phyloP scores from a whole-genome alignment of 2,797 vertebrate species.

The Threskiornis aethiopicus region DNA sequence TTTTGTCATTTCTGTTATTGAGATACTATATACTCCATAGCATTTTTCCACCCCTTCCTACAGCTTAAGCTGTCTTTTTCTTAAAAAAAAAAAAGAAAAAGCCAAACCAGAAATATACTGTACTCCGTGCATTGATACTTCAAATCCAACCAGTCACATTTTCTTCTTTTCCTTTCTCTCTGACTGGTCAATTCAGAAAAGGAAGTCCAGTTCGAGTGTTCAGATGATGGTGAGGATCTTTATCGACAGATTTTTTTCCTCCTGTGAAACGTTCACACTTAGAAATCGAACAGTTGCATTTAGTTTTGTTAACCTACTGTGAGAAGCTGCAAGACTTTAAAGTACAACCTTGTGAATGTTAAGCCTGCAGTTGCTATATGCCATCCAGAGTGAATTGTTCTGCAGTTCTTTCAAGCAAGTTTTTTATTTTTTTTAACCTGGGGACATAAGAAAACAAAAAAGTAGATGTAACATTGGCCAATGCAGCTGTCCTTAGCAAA shows the following conservation, averaged over 20 bases:
- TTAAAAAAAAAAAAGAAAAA: neutral
- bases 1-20: neutral
- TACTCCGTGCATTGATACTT: slow-evolving; percentile 62
- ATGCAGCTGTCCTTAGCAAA: slow-evolving; percentile 7
- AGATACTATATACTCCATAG: neutral
- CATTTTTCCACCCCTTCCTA: neutral
- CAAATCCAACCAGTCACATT: slow-evolving; percentile 63
- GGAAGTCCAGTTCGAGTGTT: slow-evolving; percentile 82
- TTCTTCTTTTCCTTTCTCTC: slow-evolving; percentile 76
- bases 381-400: slow-evolving; percentile 15
- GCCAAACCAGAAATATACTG: slow-evolving; percentile 38
- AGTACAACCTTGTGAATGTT: slow-evolving; percentile 28
- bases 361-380: slow-evolving; percentile 8
- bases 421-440: neutral
- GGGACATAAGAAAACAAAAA: neutral
- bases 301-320: slow-evolving; percentile 36
- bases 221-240: slow-evolving; percentile 82
- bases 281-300: slow-evolving; percentile 53
- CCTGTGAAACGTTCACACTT: slow-evolving; percentile 63
- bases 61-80: slow-evolving; percentile 13
- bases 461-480: slow-evolving; percentile 50
- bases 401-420: neutral
- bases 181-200: slow-evolving; percentile 84
- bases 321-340: slow-evolving; percentile 35
- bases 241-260: slow-evolving; percentile 72